Base-by-base conservation (phyloP, 2,797 vertebrate species). In the Chelmon rostratus region DNA sequence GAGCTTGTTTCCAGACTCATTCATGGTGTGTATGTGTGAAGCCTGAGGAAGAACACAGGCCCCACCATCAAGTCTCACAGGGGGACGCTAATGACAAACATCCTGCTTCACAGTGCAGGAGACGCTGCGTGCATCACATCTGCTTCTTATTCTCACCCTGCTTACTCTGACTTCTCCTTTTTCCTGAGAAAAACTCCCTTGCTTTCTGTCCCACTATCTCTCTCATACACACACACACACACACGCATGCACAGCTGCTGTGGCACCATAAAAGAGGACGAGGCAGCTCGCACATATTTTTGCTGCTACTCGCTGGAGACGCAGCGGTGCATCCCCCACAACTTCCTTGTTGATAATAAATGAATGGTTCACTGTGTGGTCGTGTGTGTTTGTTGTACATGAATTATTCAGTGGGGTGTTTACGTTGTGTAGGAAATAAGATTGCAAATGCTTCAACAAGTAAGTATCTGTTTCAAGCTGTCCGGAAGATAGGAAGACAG, bases 51-150 rank as follows among this genome's bases (percentile, higher is more conserved):
- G 83, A 57, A 83, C 79, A 10, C 53, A 72, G 81, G 65, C 66
- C 75, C 58, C 75, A 58, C 74, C 65, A 78, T 68, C 4, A 23
- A 83, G 76, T 91, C 88, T 91, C 92, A 85, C 71, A 68, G 88
- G 87, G 78, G 63, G 61, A 87, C 73, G 74, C 56, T 89, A 87
- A 93, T 88, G 82, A 88, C 86, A 91, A 85, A 91, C 90, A 91
- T 94, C 90, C 92, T 90, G 90, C 83, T 76, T 50, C 78, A 80
- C 47, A 9, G 78, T 59, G 80, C 58, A 78, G 71, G 74, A 78
- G 86, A 72, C 19, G 44, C 80, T 81, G 37, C 46, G 15, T 40
- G 62, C 66, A 81, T 84, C 81, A 70, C 75, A 77, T 86, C 81
- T 79, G 83, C 78, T 74, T 59, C 52, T 78, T 75, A 50, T 75